A percentile compares a stretch with the other conserved stretches of the same genome.
phyloP scores from a whole-genome alignment of 2,888 invertebrate species.

The Acrocera orbiculus region DNA sequence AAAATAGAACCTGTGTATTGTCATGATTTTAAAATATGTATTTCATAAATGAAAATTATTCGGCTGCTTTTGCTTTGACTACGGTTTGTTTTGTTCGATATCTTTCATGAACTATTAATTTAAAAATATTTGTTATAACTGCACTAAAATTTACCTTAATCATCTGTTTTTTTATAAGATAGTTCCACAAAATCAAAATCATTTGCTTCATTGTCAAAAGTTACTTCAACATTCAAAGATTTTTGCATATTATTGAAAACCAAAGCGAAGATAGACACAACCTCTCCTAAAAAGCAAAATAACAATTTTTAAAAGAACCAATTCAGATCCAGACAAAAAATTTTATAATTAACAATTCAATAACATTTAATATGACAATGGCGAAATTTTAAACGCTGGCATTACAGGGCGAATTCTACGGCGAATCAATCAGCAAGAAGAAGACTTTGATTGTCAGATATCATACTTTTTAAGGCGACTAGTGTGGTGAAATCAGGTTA shows the following conservation, averaged over 20 bases:
- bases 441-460: too few species aligned
- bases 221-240: conserved; percentile 60
- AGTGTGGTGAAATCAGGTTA: too few species aligned
- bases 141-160: conserved; percentile 36
- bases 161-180: conserved; percentile 53
- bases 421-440: too few species aligned
- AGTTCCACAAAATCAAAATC: conserved; percentile 68
- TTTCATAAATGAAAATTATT: conserved; percentile 66
- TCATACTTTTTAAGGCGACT: too few species aligned
- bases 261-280: conserved; percentile 69
- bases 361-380: too few species aligned
- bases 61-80: conserved; percentile 53
- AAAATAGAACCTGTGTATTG: background rate
- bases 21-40: conserved; percentile 1
- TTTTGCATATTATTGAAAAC: conserved; percentile 76
- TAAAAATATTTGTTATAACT: conserved; percentile 1
- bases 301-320: background rate
- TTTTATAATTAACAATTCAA: too few species aligned
- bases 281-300: conserved; percentile 49
- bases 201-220: conserved; percentile 62
- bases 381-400: too few species aligned
- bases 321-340: too few species aligned
- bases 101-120: conserved; percentile 15
- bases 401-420: too few species aligned
- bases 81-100: conserved; percentile 31